A percentile compares a stretch with the other conserved stretches of the same genome.
These are phyloP conservation scores for Galerucella calmariensis DNA, from an alignment of 2,888 invertebrate species.

Conservation along the genomic window DNA sequence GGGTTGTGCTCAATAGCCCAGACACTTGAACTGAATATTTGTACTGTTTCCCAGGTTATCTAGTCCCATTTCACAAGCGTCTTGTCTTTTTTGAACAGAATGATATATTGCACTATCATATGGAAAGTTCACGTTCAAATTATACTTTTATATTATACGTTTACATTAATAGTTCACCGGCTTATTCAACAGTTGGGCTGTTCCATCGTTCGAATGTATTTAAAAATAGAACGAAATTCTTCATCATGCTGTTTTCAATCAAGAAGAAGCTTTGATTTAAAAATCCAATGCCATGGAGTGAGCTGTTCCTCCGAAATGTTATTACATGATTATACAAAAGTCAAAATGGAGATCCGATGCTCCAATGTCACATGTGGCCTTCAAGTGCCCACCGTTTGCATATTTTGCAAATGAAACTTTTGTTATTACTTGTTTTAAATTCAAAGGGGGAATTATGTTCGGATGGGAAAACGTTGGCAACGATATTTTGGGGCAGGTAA, in stretches of 20 bases:
- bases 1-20: too few relatives aligned
- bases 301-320: slow-evolving; percentile 32
- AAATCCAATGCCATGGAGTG: slow-evolving; percentile 25
- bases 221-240: slow-evolving; percentile 9
- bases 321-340: slow-evolving; percentile 35
- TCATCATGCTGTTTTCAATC: slow-evolving; percentile 18
- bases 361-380: slow-evolving; percentile 35
- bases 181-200: too few relatives aligned
- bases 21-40: too few relatives aligned
- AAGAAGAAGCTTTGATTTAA: slow-evolving; percentile 25
- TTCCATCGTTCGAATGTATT: not conserved
- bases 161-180: too few relatives aligned
- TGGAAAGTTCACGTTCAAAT: too few relatives aligned
- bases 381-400: slow-evolving; percentile 30
- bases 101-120: too few relatives aligned
- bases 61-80: too few relatives aligned
- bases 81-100: too few relatives aligned
- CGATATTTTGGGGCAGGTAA: slow-evolving; percentile 7
- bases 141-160: too few relatives aligned
- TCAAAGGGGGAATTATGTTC: slow-evolving; percentile 12
- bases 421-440: slow-evolving; percentile 32
- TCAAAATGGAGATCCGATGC: slow-evolving; percentile 34
- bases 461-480: not conserved
- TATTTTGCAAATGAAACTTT: slow-evolving; percentile 29
- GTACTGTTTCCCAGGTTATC: too few relatives aligned